Conservation (phyloP, 1,140 invertebrate species). For the Lasioglossum albipes region DNA sequence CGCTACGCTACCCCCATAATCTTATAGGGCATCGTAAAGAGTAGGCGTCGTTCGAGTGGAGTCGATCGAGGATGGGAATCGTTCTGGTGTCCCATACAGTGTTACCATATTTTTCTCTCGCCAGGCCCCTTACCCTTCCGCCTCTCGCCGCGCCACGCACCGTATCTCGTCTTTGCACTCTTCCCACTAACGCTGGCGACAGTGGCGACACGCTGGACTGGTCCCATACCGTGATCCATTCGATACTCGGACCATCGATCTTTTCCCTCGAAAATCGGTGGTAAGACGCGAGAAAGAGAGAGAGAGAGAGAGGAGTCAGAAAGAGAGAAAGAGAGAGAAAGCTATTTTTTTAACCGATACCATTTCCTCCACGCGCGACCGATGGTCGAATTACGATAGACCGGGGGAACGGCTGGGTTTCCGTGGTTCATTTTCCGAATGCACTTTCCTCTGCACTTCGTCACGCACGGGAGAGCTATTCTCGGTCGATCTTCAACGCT, state of each 20-base stretch:
- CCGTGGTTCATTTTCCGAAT: slow-evolving; percentile 17
- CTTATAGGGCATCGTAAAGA: background rate
- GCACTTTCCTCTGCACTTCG: slow-evolving; percentile 25
- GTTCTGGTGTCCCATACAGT: background rate
- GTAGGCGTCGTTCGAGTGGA: background rate
- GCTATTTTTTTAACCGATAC: slow-evolving; percentile 45
- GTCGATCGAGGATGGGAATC: background rate
- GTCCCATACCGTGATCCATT: background rate
- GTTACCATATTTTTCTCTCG: no score
- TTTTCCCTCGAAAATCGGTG: background rate
- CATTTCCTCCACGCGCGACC: slow-evolving; percentile 31
- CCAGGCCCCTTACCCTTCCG: no score
- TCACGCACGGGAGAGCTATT: background rate
- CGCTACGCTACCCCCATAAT: background rate
- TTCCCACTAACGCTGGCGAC: no score
- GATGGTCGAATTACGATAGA: background rate
- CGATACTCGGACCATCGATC: slow-evolving; percentile 17
- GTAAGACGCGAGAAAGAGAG: background rate
- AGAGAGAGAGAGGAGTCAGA: background rate
- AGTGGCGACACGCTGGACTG: no score
- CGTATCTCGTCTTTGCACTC: no score
- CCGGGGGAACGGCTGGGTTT: slow-evolving; percentile 1
- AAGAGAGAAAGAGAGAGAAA: slow-evolving; percentile 11
- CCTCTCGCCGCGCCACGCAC: no score
- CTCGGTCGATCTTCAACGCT: background rate